phyloP scores from a whole-genome alignment of 37 sponge, comb jelly and placozoan genomes.

The Beroe forskalii region DNA sequence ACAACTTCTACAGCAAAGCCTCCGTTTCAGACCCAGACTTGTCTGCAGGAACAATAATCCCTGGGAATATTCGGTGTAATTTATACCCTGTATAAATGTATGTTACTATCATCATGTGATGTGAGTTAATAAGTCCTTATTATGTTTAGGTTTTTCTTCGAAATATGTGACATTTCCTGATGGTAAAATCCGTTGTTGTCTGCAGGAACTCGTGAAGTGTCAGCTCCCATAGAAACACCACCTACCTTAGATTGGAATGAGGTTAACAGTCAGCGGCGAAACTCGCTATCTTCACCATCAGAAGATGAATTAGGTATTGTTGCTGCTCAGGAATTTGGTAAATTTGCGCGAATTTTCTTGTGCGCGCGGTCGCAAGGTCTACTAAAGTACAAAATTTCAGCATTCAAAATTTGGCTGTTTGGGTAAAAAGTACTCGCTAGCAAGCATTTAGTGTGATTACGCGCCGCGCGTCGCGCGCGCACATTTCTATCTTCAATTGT shows the following conservation, averaged over 20 bases:
- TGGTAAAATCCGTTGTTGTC: too few species aligned
- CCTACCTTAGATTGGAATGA: slow-evolving; percentile 45
- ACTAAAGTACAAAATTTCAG: neutral
- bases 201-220: slow-evolving; percentile 3
- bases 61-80: too few species aligned
- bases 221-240: neutral
- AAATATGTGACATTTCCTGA: too few species aligned
- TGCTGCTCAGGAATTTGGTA: neutral
- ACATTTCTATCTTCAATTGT: neutral
- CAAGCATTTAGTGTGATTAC: slow-evolving; percentile 65
- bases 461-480: slow-evolving; percentile 8
- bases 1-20: slow-evolving; percentile 35
- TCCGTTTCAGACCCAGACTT: slow-evolving; percentile 57
- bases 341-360: neutral
- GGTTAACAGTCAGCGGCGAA: slow-evolving; percentile 32
- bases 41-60: neutral
- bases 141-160: too few species aligned
- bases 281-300: slow-evolving; percentile 39
- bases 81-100: too few species aligned
- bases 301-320: slow-evolving; percentile 52
- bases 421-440: neutral
- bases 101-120: too few species aligned
- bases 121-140: too few species aligned
- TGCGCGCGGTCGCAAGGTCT: slow-evolving; percentile 34
- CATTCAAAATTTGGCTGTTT: neutral